Evolutionary conservation across 2,888 invertebrate genomes (phyloP).

Genomic region (Pristionchus fissidentatus): DNA sequence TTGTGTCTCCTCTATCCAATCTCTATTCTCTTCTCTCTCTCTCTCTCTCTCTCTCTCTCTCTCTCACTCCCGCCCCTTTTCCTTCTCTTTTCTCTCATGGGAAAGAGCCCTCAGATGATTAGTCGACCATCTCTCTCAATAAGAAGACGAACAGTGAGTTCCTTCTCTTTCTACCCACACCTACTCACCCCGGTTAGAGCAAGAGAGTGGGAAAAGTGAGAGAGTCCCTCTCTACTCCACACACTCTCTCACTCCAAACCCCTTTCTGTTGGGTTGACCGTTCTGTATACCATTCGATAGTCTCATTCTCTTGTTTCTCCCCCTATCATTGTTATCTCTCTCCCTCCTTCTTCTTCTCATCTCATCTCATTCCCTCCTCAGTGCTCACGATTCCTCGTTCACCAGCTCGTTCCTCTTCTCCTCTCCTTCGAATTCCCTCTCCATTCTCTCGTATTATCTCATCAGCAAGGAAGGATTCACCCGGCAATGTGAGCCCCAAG

Average conservation of each 20-base stretch:
- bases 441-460: slow-evolving; percentile 46
- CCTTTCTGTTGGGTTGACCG: too few relatives aligned
- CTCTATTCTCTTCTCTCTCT: background rate
- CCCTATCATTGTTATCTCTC: background rate
- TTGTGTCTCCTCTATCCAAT: background rate
- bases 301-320: background rate
- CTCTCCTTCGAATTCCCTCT: slow-evolving; percentile 44
- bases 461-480: slow-evolving; percentile 41
- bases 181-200: too few relatives aligned
- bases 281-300: too few relatives aligned
- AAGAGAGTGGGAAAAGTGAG: too few relatives aligned
- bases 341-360: background rate
- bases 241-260: too few relatives aligned
- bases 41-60: background rate
- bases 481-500: slow-evolving; percentile 36
- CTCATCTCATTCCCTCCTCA: background rate
- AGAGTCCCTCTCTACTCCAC: too few relatives aligned
- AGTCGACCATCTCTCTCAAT: too few relatives aligned
- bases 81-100: background rate
- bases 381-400: slow-evolving; percentile 44
- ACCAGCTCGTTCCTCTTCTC: slow-evolving; percentile 40
- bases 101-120: too few relatives aligned
- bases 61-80: background rate
- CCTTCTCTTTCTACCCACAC: too few relatives aligned
- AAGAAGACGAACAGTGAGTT: too few relatives aligned